A percentile compares a stretch with the other conserved stretches of the same genome.
Conservation (phyloP, 2,797 vertebrate species). For the Picus viridis region DNA sequence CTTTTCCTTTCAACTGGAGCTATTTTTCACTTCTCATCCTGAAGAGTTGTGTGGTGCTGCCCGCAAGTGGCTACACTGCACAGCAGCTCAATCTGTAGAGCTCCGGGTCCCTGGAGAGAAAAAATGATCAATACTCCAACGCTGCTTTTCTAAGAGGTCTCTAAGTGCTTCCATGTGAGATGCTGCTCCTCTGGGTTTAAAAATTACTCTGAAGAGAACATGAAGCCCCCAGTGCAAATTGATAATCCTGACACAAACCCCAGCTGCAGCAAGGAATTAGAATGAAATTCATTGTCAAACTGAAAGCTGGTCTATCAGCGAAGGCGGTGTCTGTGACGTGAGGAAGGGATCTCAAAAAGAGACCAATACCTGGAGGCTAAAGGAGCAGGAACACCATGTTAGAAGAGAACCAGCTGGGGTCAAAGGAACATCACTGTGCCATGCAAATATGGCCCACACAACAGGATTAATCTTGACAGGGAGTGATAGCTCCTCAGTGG, state of each 20-base stretch:
- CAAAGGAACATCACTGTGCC: fast-evolving
- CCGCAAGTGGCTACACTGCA: conserved; percentile 63
- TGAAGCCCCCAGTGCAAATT: conserved; percentile 36
- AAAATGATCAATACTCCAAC: conserved; percentile 51
- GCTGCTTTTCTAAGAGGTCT: conserved; percentile 42
- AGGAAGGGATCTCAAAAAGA: background rate
- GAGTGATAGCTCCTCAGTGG: background rate
- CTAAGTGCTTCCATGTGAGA: conserved; percentile 42
- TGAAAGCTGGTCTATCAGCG: background rate
- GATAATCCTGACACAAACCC: conserved; percentile 48
- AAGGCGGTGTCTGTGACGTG: background rate
- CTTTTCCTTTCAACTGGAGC: conserved; percentile 61
- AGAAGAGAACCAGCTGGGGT: background rate
- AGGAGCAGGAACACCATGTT: background rate
- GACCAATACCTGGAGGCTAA: background rate
- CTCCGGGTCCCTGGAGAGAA: background rate
- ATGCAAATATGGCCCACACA: fast-evolving
- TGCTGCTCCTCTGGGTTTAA: conserved; percentile 44
- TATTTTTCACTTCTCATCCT: conserved; percentile 56
- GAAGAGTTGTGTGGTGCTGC: conserved; percentile 69
- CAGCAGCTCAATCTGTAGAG: conserved; percentile 26
- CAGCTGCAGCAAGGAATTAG: conserved; percentile 41
- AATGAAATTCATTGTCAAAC: background rate
- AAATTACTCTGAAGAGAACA: conserved; percentile 55
- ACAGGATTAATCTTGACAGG: background rate